Conservation (phyloP, 2,888 invertebrate genomes). For the Drosophila villosipedis region DNA sequence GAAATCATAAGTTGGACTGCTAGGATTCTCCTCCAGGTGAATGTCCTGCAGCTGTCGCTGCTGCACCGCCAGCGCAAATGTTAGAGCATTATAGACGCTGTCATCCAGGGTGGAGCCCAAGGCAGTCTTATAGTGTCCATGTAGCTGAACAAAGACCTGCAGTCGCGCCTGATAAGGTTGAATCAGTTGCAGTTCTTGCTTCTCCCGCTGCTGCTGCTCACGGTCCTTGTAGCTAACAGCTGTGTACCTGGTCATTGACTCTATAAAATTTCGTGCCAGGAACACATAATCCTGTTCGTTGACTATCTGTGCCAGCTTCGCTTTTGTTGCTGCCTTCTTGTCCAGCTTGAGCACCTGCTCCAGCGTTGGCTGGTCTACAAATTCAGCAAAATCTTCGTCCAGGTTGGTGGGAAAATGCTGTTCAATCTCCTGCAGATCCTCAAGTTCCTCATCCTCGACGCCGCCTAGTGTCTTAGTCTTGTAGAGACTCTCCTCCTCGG, state of each 20-base stretch:
- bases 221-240: conserved; percentile 70
- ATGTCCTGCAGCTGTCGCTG: conserved; percentile 78
- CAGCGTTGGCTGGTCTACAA: conserved; percentile 86
- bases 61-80: conserved; percentile 81
- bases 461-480: conserved; percentile 89
- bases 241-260: conserved; percentile 79
- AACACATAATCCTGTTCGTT: conserved; percentile 81
- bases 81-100: conserved; percentile 77
- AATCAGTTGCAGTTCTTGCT: conserved; percentile 59
- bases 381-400: conserved; percentile 90
- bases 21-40: conserved; percentile 37
- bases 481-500: conserved; percentile 92
- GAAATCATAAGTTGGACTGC: conserved; percentile 87
- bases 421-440: conserved; percentile 88
- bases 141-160: conserved; percentile 80
- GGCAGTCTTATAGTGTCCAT: conserved; percentile 76
- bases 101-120: conserved; percentile 79
- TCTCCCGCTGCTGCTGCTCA: conserved; percentile 2
- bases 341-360: conserved; percentile 85
- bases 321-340: conserved; percentile 72
- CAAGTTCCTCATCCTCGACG: conserved; percentile 89
- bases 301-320: conserved; percentile 71
- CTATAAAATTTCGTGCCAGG: conserved; percentile 80
- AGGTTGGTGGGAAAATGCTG: conserved; percentile 90
- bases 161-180: conserved; percentile 78